A percentile compares a stretch with the other conserved stretches of the same genome.
Conservation (phyloP, 1,140 invertebrate species). For the Caerostris extrusa region DNA sequence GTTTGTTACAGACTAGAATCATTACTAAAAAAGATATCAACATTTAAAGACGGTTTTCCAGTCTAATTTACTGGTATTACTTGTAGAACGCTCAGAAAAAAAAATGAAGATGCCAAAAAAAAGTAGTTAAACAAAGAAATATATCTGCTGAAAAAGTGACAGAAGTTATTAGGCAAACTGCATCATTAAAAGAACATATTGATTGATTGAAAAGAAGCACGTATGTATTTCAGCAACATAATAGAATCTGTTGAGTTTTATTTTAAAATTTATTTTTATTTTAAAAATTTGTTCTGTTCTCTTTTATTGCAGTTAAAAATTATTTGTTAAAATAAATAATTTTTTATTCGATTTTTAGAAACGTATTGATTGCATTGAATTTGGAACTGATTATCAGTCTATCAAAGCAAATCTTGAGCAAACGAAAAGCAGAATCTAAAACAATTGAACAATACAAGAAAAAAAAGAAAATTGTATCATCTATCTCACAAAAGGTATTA, state of each 20-base stretch:
- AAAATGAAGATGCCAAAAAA: slow-evolving; percentile 89
- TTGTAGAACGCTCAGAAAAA: slow-evolving; percentile 86
- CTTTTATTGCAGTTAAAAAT: slow-evolving; percentile 29
- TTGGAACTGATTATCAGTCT: slow-evolving; percentile 94
- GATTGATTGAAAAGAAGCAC: slow-evolving; percentile 93
- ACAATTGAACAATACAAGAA: slow-evolving; percentile 97
- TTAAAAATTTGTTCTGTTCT: background rate
- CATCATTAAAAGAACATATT: slow-evolving; percentile 92
- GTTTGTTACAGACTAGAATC: slow-evolving; percentile 88
- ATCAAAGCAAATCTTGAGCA: slow-evolving; percentile 93
- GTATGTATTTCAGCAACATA: slow-evolving; percentile 55
- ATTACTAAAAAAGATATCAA: slow-evolving; percentile 94
- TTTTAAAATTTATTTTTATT: slow-evolving; percentile 49
- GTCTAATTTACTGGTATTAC: slow-evolving; percentile 89
- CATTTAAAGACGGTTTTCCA: slow-evolving; percentile 90
- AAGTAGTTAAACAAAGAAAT: slow-evolving; percentile 85
- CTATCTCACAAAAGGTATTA: slow-evolving; percentile 82
- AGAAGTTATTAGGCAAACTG: slow-evolving; percentile 95
- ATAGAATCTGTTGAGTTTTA: background rate
- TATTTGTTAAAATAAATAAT: background rate
- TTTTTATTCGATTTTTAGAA: slow-evolving; percentile 82
- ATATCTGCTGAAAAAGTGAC: slow-evolving; percentile 84
- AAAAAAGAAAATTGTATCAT: slow-evolving; percentile 89
- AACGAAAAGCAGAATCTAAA: slow-evolving; percentile 95
- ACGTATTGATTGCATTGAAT: slow-evolving; percentile 94